A percentile compares a stretch with the other conserved stretches of the same genome.
Evolutionary conservation across 1,140 invertebrate species (phyloP).

Genomic region (Drosophila seguyi): DNA sequence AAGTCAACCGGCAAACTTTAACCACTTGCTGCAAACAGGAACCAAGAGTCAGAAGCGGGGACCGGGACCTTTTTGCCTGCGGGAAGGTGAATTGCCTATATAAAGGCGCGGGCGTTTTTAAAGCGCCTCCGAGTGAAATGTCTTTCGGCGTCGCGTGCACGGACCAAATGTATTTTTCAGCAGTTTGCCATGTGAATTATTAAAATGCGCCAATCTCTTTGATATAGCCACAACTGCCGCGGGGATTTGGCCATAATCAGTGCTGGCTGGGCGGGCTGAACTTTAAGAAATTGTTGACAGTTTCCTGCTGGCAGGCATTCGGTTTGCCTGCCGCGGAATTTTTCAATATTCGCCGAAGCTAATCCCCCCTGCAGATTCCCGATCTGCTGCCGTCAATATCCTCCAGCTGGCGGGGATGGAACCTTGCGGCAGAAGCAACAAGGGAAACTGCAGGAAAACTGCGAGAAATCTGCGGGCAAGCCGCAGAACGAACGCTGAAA

Average conservation of each 20-base stretch:
- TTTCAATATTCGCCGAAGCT: slow-evolving; percentile 46
- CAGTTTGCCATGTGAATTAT: slow-evolving; percentile 56
- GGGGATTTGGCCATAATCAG: slow-evolving; percentile 40
- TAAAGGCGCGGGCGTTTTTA: slow-evolving; percentile 25
- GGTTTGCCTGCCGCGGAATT: slow-evolving; percentile 34
- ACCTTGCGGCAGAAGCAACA: slow-evolving; percentile 37
- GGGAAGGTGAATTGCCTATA: slow-evolving; percentile 38
- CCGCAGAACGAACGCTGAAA: slow-evolving; percentile 49
- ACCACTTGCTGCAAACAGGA: slow-evolving; percentile 55
- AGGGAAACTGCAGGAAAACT: slow-evolving; percentile 28
- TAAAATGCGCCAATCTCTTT: slow-evolving; percentile 67
- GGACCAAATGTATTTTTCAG: slow-evolving; percentile 44
- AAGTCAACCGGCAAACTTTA: slow-evolving; percentile 69
- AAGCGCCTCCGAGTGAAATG: slow-evolving; percentile 28
- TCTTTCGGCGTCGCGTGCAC: slow-evolving; percentile 29
- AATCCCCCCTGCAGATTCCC: slow-evolving; percentile 31
- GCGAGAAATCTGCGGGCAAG: slow-evolving; percentile 35
- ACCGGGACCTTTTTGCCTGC: slow-evolving; percentile 8
- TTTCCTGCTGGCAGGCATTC: slow-evolving; percentile 21
- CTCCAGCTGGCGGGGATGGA: slow-evolving; percentile 24
- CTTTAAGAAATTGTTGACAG: slow-evolving; percentile 55
- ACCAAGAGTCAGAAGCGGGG: slow-evolving; percentile 2
- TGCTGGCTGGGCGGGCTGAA: slow-evolving; percentile 26
- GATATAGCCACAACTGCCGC: slow-evolving; percentile 33
- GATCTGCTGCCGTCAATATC: slow-evolving; percentile 48